Base-by-base conservation (phyloP, 2,797 vertebrate genomes). In the Scarus forsteni region DNA sequence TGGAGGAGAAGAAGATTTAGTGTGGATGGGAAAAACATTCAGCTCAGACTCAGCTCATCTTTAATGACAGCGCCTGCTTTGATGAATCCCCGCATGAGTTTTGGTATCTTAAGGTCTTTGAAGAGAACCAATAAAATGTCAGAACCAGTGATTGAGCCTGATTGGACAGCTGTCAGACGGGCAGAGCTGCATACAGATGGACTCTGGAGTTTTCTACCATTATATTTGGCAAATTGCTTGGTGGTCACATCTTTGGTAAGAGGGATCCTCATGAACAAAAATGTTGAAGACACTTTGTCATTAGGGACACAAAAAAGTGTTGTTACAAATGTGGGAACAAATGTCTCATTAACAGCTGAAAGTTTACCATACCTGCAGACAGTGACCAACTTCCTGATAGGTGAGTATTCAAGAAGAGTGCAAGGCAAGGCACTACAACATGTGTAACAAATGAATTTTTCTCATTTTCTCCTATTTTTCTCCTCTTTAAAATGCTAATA, bases 131-230 rank as follows among this genome's bases (percentile, higher is more conserved):
- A 78, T 83, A 69, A 79, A 52, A 61, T 75, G 73, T 83, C 89
- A 79, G 77, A 45, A 50, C 35, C 15, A 35, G 35, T 69, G 66
- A 84, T 75, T 51, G 59, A 77, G 71, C 40, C 48, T 57, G 83
- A 79, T 66, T 69, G 76, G 82, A 83, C 79, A 86, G 77, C 83
- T 88, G 86, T 81, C 84, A 77, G 70, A 81, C 66, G 60, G 40
- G 16, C 38, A 54, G 43, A 56, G 42, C 68, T 57, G 50, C 54
- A 53, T 54, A 46, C 19, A 38, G 35, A 68, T 46, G 18, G 45
- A 58, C 14, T 59, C 36, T 38, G 15, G 54, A 1, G 53, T 51
- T 59, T 34, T 7, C 15, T 5, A 6, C 16, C n/a, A 63, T 36
- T 36, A 38, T 63, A 10, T 8, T 36, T 55, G 42, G 59, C 2